These are phyloP conservation scores for Drosophila fungiperda DNA, from an alignment of 2,888 invertebrate species.

Conservation along the genomic window DNA sequence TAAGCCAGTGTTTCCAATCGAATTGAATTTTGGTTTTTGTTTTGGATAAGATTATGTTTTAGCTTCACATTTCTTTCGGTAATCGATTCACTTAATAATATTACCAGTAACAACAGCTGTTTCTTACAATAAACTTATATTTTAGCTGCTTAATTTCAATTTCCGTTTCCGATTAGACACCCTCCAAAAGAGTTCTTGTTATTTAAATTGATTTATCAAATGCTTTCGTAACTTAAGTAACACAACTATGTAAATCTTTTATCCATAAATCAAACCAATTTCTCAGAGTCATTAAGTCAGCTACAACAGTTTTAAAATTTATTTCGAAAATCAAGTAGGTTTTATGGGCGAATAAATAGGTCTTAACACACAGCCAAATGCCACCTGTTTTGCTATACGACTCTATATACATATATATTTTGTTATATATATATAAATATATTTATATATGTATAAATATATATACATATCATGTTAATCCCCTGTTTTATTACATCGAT, in stretches of 20 bases:
- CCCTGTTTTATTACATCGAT: constrained; percentile 70
- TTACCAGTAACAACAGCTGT: background rate
- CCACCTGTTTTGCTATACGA: constrained; percentile 51
- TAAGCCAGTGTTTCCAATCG: background rate
- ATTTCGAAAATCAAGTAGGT: constrained; percentile 18
- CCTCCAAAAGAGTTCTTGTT: background rate
- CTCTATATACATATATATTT: constrained; percentile 3
- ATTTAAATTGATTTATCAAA: background rate
- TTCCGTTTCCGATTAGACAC: background rate
- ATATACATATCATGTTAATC: constrained; percentile 47
- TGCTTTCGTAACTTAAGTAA: background rate
- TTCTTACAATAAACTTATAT: background rate
- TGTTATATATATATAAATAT: no score
- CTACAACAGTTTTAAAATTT: constrained; percentile 12
- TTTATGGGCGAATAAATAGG: constrained; percentile 44
- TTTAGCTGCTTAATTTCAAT: background rate
- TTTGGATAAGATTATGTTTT: background rate
- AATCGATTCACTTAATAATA: background rate
- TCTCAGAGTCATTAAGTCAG: constrained; percentile 23
- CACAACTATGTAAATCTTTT: background rate
- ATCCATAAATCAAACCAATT: constrained; percentile 11
- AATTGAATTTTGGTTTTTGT: background rate
- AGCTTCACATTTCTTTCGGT: background rate
- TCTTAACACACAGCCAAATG: constrained; percentile 36
- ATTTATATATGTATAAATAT: background rate